A percentile compares a stretch with the other conserved stretches of the same genome.
These are phyloP conservation scores for Pteruthius melanotis DNA, from an alignment of 2,113 vertebrate species.

Conservation along the genomic window DNA sequence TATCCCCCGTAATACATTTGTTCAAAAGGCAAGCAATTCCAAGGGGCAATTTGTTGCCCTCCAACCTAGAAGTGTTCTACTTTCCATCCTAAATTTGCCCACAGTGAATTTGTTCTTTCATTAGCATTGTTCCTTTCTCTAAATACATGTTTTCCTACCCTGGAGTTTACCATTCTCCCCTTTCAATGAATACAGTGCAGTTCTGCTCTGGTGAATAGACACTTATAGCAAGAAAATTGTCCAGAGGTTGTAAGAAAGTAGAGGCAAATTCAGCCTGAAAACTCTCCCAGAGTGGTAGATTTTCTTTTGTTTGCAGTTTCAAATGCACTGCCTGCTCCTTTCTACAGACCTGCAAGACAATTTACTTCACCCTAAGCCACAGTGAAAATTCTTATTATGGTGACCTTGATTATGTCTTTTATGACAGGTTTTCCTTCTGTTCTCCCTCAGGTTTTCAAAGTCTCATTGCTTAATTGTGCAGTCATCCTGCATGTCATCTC, in stretches of 20 bases:
- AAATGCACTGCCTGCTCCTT: background rate
- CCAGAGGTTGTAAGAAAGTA: background rate
- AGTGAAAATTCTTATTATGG: background rate
- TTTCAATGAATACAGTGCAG: background rate
- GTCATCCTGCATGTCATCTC: rapidly evolving
- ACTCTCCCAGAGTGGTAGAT: background rate
- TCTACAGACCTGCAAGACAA: background rate
- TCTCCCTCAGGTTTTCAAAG: background rate
- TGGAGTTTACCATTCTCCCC: background rate
- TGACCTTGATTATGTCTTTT: background rate
- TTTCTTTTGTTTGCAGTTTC: background rate
- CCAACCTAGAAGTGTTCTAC: background rate
- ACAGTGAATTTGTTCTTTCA: background rate
- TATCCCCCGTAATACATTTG: background rate
- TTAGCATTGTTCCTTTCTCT: background rate
- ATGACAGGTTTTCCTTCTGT: background rate
- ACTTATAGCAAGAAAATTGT: background rate
- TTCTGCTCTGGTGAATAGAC: background rate
- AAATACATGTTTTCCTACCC: background rate
- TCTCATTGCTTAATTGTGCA: background rate
- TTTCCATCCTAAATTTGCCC: background rate
- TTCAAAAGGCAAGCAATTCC: background rate
- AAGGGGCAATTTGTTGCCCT: background rate
- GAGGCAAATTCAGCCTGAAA: background rate
- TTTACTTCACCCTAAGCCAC: background rate